These are phyloP conservation scores for Drosophila borealis DNA, from an alignment of 2,888 invertebrate genomes.

Conservation along the genomic window DNA sequence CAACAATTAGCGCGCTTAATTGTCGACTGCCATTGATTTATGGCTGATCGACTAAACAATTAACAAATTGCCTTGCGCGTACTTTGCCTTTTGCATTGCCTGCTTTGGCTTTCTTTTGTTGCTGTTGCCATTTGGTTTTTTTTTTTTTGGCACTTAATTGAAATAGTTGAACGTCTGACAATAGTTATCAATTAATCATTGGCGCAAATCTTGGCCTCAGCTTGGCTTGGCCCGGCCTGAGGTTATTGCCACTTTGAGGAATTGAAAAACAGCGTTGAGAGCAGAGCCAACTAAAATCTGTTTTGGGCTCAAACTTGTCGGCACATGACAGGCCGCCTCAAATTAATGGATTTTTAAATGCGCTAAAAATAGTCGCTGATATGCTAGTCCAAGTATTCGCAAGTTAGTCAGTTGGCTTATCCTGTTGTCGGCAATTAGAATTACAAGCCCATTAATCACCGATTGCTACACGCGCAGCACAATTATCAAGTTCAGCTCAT, in stretches of 20 bases:
- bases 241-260: conserved; percentile 80
- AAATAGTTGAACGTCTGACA: conserved; percentile 55
- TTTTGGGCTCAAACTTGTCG: conserved; percentile 66
- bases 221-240: conserved; percentile 47
- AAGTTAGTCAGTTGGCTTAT: conserved; percentile 33
- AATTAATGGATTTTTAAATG: conserved; percentile 72
- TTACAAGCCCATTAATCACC: conserved; percentile 46
- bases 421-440: conserved; percentile 23
- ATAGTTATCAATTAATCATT: conserved; percentile 75
- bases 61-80: conserved; percentile 74
- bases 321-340: conserved; percentile 50
- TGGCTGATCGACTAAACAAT: conserved; percentile 72
- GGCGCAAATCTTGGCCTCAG: conserved; percentile 67
- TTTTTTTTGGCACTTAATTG: conserved; percentile 45
- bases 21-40: conserved; percentile 76
- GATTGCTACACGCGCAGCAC: conserved; percentile 39
- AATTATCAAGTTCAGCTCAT: conserved; percentile 36
- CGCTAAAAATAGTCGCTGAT: conserved; percentile 66
- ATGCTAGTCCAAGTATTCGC: conserved; percentile 44
- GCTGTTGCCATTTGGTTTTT: conserved; percentile 31
- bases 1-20: conserved; percentile 69
- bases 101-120: conserved; percentile 51
- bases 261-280: conserved; percentile 53
- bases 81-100: conserved; percentile 63
- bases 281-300: conserved; percentile 12